phyloP scores from a whole-genome alignment of 2,797 vertebrate species.

The Carapus acus region DNA sequence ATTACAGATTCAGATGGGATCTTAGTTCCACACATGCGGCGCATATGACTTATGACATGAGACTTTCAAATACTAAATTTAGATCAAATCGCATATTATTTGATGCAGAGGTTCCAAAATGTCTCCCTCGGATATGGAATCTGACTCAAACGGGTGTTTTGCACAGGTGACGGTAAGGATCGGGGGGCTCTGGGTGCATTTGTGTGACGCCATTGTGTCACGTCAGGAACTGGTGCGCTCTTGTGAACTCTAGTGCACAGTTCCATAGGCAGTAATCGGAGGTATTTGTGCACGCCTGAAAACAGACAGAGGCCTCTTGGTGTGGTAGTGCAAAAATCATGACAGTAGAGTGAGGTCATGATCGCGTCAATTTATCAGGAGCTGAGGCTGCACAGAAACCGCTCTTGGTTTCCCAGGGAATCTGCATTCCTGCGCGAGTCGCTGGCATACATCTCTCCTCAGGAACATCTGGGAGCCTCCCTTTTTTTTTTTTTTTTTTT shows the following conservation, averaged over 20 bases:
- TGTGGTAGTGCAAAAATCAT: slow-evolving; percentile 8
- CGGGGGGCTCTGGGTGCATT: not conserved
- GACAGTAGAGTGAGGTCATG: slow-evolving; percentile 59
- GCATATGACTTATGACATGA: not conserved
- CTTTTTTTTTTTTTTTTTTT: slow-evolving; percentile 33
- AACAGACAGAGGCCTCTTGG: slow-evolving; percentile 24
- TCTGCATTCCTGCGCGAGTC: slow-evolving; percentile 69
- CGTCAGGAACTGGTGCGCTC: not conserved
- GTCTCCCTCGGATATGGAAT: not conserved
- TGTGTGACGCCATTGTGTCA: not conserved
- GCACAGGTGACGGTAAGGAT: not conserved
- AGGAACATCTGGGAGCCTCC: slow-evolving; percentile 73
- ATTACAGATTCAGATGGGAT: slow-evolving; percentile 7
- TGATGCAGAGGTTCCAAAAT: not conserved
- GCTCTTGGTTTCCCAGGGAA: slow-evolving; percentile 64
- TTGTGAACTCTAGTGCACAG: not conserved
- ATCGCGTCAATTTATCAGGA: slow-evolving; percentile 59
- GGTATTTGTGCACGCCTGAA: slow-evolving; percentile 18
- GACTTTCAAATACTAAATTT: not conserved
- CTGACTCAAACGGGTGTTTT: not conserved
- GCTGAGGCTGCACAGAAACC: slow-evolving; percentile 62
- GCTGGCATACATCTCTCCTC: slow-evolving; percentile 67
- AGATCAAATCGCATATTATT: not conserved
- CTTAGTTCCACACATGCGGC: not conserved
- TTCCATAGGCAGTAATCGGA: not conserved